Evolutionary conservation across 2,113 vertebrate species (phyloP).

Genomic region (Centropus bengalensis): DNA sequence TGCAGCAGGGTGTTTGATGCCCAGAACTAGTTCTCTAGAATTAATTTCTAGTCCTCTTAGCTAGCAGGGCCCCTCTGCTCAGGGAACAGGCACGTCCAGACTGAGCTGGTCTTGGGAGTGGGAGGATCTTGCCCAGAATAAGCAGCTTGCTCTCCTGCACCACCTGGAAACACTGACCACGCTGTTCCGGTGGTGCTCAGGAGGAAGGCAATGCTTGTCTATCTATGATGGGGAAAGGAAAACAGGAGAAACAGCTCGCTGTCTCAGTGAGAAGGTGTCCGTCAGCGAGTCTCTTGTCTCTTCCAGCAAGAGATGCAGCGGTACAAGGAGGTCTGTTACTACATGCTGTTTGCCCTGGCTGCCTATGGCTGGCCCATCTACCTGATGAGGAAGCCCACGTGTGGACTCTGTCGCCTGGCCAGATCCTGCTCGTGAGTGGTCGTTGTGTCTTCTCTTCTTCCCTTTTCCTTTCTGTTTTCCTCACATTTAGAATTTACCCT

Average conservation of each 20-base stretch:
- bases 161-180: fast-evolving
- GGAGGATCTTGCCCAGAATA: background rate
- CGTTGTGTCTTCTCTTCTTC: background rate
- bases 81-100: fast-evolving
- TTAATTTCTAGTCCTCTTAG: background rate
- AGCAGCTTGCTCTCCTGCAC: background rate
- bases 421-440: conserved; percentile 95
- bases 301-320: conserved; percentile 93
- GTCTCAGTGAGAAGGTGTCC: background rate
- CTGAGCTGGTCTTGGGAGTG: background rate
- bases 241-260: fast-evolving
- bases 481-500: background rate
- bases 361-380: conserved; percentile 99
- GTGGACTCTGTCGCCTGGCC: conserved; percentile 92
- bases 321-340: conserved; percentile 98
- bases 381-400: conserved; percentile 95
- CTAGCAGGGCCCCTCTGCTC: background rate
- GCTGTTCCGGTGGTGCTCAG: background rate
- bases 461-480: background rate
- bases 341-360: conserved; percentile 98
- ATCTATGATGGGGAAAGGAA: fast-evolving
- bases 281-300: conserved; percentile 10
- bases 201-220: background rate
- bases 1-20: background rate
- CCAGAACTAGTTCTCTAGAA: background rate